These are phyloP conservation scores for Cynocephalus volans DNA, from an alignment of 2,113 vertebrate genomes.

Conservation along the genomic window DNA sequence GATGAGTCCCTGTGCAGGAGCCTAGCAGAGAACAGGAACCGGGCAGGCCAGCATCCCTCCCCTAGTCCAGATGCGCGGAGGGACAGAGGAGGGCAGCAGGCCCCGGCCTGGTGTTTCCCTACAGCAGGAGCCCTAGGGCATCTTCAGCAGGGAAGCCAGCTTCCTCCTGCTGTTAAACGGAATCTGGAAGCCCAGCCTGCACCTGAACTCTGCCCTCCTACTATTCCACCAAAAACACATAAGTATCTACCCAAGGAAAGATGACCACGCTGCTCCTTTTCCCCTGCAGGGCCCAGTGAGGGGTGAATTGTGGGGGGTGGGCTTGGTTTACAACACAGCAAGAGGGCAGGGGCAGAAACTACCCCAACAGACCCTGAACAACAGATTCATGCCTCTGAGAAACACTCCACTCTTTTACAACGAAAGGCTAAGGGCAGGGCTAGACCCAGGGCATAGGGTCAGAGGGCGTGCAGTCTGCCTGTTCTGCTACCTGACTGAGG, in stretches of 20 bases:
- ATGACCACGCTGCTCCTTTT: neutral
- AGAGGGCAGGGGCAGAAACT: slow-evolving; percentile 5
- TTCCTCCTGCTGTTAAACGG: neutral
- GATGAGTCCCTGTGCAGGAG: neutral
- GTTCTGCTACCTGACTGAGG: neutral
- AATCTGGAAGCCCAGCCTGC: neutral
- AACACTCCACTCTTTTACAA: neutral
- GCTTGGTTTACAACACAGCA: neutral
- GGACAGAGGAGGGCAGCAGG: neutral
- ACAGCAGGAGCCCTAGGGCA: neutral
- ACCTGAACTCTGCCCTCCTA: slow-evolving; percentile 39
- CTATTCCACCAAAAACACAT: neutral
- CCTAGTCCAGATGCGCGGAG: neutral
- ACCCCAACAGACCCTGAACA: slow-evolving; percentile 9
- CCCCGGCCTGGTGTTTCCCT: neutral
- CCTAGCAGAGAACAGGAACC: neutral
- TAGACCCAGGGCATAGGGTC: neutral
- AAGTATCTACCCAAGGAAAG: neutral
- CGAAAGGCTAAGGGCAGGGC: neutral
- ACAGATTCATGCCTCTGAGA: too few relatives aligned
- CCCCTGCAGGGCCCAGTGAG: neutral
- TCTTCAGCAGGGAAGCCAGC: neutral
- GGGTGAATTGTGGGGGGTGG: neutral
- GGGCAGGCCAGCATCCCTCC: neutral
- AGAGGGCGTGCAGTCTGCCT: neutral